These are phyloP conservation scores for Melanotaenia boesemani DNA, from an alignment of 2,797 vertebrate species.

Conservation along the genomic window DNA sequence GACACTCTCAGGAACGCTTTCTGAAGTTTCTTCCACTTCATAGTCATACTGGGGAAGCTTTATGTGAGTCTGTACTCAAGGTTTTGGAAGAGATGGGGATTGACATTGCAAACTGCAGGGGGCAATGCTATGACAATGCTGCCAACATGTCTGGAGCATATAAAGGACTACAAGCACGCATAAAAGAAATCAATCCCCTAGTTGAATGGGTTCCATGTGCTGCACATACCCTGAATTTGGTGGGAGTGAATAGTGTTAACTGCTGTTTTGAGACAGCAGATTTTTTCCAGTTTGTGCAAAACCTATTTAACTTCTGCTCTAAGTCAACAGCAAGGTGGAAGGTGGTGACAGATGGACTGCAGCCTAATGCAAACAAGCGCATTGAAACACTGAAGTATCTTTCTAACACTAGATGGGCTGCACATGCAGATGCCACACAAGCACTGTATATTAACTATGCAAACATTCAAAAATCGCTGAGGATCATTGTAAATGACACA, in stretches of 20 bases:
- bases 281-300: conserved; percentile 8
- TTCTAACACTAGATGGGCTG: conserved; percentile 5
- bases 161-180: conserved; percentile 1
- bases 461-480: background rate
- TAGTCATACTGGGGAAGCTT: background rate
- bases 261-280: background rate
- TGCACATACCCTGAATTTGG: conserved; percentile 9
- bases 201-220: conserved; percentile 10
- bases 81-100: conserved; percentile 11
- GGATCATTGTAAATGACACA: conserved; percentile 5
- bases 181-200: background rate
- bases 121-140: conserved; percentile 10
- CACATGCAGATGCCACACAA: conserved; percentile 4
- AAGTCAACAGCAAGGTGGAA: conserved; percentile 11
- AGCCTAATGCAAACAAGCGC: conserved; percentile 2
- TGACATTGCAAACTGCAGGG: conserved; percentile 11
- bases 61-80: background rate
- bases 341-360: conserved; percentile 5
- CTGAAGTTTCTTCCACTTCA: too few species aligned
- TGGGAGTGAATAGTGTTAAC: conserved; percentile 6
- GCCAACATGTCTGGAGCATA: conserved; percentile 6
- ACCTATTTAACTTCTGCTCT: background rate
- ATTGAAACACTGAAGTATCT: conserved; percentile 2
- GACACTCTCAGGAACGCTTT: background rate
- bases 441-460: conserved; percentile 1